Conservation (phyloP, 2,797 vertebrate genomes). For the Epinephelus coioides region DNA sequence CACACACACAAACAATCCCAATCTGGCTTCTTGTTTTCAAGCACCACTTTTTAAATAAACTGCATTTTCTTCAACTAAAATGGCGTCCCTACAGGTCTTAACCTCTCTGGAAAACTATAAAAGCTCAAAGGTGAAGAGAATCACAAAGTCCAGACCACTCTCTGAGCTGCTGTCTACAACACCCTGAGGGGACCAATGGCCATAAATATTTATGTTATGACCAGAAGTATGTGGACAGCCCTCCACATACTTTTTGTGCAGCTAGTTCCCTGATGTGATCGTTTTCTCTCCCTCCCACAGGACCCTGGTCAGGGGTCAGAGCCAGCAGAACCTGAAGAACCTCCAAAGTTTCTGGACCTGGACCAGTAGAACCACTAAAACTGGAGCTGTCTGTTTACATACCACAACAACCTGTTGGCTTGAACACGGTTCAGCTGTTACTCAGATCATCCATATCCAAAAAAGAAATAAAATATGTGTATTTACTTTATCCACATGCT, state of each 20-base stretch:
- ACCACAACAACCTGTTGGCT: constrained; percentile 20
- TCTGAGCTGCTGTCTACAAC: not conserved
- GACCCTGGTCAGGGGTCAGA: constrained; percentile 60
- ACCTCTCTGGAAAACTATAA: not conserved
- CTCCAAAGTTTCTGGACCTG: constrained; percentile 68
- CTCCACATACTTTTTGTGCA: not conserved
- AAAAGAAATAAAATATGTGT: constrained; percentile 28
- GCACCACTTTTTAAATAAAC: not conserved
- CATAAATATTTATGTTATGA: not conserved
- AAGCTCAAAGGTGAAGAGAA: not conserved
- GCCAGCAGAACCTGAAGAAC: constrained; percentile 54
- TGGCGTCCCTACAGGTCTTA: not conserved
- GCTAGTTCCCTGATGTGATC: not conserved
- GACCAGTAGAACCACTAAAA: constrained; percentile 40
- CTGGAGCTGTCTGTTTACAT: constrained; percentile 26
- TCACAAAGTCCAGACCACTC: not conserved
- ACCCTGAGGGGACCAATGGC: not conserved
- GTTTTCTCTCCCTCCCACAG: constrained; percentile 47
- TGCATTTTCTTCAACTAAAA: not conserved
- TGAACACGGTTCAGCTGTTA: constrained; percentile 1
- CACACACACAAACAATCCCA: too few relatives aligned
- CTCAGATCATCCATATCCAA: constrained; percentile 23
- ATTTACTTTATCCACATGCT: constrained; percentile 10
- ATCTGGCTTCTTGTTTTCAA: not conserved
- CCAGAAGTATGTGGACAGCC: not conserved